Base-by-base conservation (phyloP, 2,797 vertebrate genomes). In the Microctenopoma lineatum region DNA sequence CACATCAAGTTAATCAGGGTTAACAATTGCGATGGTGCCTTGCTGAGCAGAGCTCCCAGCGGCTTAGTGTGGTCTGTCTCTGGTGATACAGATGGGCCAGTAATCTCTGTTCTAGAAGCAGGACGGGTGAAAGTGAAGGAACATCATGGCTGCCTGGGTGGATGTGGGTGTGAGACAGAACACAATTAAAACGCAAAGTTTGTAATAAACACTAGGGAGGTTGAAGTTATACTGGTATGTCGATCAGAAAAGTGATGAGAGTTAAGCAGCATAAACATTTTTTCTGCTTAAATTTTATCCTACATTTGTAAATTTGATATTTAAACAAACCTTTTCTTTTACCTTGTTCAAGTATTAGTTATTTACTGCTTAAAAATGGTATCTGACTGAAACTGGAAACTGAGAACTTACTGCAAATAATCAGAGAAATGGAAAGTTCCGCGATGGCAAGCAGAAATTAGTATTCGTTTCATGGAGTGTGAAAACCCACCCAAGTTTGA, bases 1-100 rank as follows among this genome's bases (percentile, higher is more conserved):
- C 92, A 90, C 93, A 81, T 95, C 93, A 93, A 85, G 85, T 93
- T 95, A 95, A 95, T 95, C 93, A 88, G 93, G 93, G 93, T 94
- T 94, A 95, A 94, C 93, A 91, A 94, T 80, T 80, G 84, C 58
- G 73, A 75, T 74, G 72, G 89, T 76, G 88, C 84, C 85, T 89
- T 86, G 78, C 85, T 83, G 88, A 89, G 91, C 90, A 60, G 87
- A 66, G 87, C 84, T 86, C 87, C 90, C 89, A 78, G 79, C 87
- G 79, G 92, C 91, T 94, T 93, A 93, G 84, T 50, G 53, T 58
- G 69, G 79, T 81, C 85, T 36, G 68, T 80, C 81, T 72, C 75
- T 70, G 90, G 71, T 42, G 66, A 89, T 92, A 77, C 92, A 93
- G 92, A 93, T 92, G 91, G 92, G 89, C 80, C 61, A 0, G 79